These are phyloP conservation scores for Yponomeuta sedellus DNA, from an alignment of 2,888 invertebrate genomes.

Conservation along the genomic window DNA sequence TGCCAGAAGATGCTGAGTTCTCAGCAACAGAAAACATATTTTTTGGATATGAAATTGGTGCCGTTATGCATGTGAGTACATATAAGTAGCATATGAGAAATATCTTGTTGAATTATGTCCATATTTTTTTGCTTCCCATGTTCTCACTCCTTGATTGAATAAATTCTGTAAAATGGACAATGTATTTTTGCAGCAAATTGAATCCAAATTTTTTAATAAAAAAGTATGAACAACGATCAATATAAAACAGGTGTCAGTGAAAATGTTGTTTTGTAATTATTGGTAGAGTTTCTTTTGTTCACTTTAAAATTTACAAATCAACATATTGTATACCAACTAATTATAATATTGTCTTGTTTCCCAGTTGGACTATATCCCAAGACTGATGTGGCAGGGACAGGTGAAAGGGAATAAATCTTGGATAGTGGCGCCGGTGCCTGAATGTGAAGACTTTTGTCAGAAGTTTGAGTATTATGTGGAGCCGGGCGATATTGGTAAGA, in stretches of 20 bases:
- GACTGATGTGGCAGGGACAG: conserved; percentile 96
- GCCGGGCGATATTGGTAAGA: conserved; percentile 89
- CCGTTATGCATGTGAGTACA: conserved; percentile 89
- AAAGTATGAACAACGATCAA: no score
- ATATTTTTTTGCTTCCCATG: no score
- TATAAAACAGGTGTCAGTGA: neutral
- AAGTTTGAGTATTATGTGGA: conserved; percentile 86
- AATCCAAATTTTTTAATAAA: neutral
- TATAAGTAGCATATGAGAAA: neutral
- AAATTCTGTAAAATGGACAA: no score
- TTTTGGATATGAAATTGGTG: conserved; percentile 93
- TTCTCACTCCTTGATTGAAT: no score
- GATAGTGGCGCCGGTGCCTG: conserved; percentile 89
- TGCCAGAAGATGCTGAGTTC: conserved; percentile 92
- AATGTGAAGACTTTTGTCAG: conserved; percentile 87
- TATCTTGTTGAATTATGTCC: no score
- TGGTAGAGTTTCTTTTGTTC: no score
- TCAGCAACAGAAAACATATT: conserved; percentile 94
- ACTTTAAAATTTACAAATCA: neutral
- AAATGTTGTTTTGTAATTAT: no score
- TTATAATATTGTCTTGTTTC: conserved; percentile 28
- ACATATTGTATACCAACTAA: neutral
- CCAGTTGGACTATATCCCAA: conserved; percentile 92
- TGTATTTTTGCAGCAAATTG: no score
- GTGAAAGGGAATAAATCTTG: conserved; percentile 90